Percentiles rank a stretch among this genome's conserved stretches.
These are phyloP conservation scores for Clitarchus hookeri DNA, from an alignment of 2,888 invertebrate genomes.

Conservation along the genomic window DNA sequence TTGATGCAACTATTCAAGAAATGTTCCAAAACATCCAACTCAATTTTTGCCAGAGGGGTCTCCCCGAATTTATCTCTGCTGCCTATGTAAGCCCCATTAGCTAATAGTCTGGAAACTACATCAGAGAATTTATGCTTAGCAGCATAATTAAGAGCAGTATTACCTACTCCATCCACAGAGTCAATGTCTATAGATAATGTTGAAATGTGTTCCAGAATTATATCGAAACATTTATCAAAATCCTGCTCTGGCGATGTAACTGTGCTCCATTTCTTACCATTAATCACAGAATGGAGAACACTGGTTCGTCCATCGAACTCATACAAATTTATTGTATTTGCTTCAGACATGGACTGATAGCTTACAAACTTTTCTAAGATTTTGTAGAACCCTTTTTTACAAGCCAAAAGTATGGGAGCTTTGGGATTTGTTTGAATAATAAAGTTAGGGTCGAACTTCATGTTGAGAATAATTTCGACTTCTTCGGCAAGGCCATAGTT, in stretches of 20 bases:
- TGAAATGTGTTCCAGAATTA: constrained; percentile 4
- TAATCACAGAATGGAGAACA: constrained; percentile 40
- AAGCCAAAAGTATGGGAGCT: constrained; percentile 28
- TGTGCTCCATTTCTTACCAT: constrained; percentile 12
- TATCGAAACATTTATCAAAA: constrained; percentile 27
- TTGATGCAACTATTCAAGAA: constrained; percentile 74
- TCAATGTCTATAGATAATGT: constrained; percentile 36
- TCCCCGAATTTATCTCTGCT: constrained; percentile 64
- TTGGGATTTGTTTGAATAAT: constrained; percentile 32
- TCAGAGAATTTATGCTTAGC: constrained; percentile 69
- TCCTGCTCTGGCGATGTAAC: not conserved
- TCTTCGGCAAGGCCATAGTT: constrained; percentile 57
- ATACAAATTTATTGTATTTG: constrained; percentile 22
- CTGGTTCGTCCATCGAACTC: constrained; percentile 37
- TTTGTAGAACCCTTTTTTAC: constrained; percentile 31
- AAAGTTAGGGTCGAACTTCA: constrained; percentile 45
- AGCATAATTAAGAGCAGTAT: constrained; percentile 68
- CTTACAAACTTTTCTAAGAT: constrained; percentile 38
- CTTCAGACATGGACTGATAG: constrained; percentile 20
- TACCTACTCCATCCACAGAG: constrained; percentile 50
- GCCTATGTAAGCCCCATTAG: constrained; percentile 75
- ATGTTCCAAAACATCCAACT: constrained; percentile 68
- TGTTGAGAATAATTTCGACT: constrained; percentile 51
- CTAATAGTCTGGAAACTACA: constrained; percentile 65
- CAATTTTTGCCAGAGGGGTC: constrained; percentile 73